Base-by-base conservation (phyloP, 2,888 invertebrate species). In the Caenorhabditis plicata region DNA sequence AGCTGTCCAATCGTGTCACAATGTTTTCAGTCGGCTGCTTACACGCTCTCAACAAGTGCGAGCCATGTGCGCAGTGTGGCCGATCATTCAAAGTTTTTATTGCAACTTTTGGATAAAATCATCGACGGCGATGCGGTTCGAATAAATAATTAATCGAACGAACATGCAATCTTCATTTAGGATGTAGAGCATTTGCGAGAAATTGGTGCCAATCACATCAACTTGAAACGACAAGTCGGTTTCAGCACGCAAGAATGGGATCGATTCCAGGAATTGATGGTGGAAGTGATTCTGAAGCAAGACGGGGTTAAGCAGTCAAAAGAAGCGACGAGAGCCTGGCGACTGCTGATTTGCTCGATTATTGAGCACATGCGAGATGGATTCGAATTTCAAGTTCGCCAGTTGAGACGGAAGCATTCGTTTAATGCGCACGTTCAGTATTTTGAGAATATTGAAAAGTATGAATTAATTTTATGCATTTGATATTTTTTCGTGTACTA, bases 241-340 rank as follows among this genome's bases (percentile, higher is more conserved):
- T 60, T 69, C 51, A 48, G 56, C 32, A 54, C 40, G 8, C 41
- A 29, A 5, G 65, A 69, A 38, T 52, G 66, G 46, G 69, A 69
- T 33, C 36, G 63, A 20, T 67, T 69, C 43, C 66, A 66, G 29
- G 69, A 69, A 43, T 60, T 67, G 13, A 66, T 69, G 55, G 66
- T 74, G 9, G 75, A 77, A 45, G 65, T 69, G 39, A 64, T 77
- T 31, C 54, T 74, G 53, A 78, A 76, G 51, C 63, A 77, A 43
- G 77, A 77, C 46, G 77, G 77, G 13, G 68, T 77, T 25, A 67
- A 70, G 20, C 74, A 78, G 36, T 73, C 71, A 56, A 77, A 77
- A 45, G 77, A 77, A 44, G 67, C 75, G 3, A 74, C 69, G 65
- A 64, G 73, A 29, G 73, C 74, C 1, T 77, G 77, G 77, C 53